These are phyloP conservation scores for Hofmannophila pseudospretella DNA, from an alignment of 2,888 invertebrate species.

Conservation along the genomic window DNA sequence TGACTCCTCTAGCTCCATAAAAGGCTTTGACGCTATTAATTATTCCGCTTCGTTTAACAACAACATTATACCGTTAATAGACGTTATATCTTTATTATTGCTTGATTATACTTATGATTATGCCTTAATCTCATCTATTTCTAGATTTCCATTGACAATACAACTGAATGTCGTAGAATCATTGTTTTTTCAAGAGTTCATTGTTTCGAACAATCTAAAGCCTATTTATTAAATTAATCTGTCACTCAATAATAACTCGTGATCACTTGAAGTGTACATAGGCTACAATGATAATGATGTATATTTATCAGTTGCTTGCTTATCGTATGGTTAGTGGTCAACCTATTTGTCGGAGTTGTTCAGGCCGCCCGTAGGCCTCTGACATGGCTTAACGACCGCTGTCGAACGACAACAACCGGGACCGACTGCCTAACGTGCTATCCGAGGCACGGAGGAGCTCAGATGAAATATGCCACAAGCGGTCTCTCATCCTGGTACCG, in stretches of 20 bases:
- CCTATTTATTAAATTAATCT: too few species aligned
- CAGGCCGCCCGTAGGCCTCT: too few species aligned
- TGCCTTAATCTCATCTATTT: conserved; percentile 1
- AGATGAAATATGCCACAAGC: too few species aligned
- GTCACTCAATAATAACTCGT: neutral
- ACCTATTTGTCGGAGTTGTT: too few species aligned
- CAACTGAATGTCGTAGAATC: neutral
- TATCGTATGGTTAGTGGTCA: too few species aligned
- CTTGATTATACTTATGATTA: neutral
- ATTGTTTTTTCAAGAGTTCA: neutral
- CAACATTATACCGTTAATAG: neutral
- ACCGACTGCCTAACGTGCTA: too few species aligned
- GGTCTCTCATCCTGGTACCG: too few species aligned
- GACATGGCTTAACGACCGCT: too few species aligned
- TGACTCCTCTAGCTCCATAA: conserved; percentile 26
- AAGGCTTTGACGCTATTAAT: conserved; percentile 21
- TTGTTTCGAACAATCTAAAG: conserved; percentile 1
- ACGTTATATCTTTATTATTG: neutral
- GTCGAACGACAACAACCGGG: too few species aligned
- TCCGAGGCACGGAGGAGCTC: too few species aligned
- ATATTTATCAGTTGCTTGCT: too few species aligned
- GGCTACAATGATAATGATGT: too few species aligned
- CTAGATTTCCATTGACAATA: conserved; percentile 1
- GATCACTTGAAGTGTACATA: neutral
- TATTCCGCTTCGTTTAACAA: conserved; percentile 1